Base-by-base conservation (phyloP, 1,140 invertebrate genomes). In the Drosophila chauvacae region DNA sequence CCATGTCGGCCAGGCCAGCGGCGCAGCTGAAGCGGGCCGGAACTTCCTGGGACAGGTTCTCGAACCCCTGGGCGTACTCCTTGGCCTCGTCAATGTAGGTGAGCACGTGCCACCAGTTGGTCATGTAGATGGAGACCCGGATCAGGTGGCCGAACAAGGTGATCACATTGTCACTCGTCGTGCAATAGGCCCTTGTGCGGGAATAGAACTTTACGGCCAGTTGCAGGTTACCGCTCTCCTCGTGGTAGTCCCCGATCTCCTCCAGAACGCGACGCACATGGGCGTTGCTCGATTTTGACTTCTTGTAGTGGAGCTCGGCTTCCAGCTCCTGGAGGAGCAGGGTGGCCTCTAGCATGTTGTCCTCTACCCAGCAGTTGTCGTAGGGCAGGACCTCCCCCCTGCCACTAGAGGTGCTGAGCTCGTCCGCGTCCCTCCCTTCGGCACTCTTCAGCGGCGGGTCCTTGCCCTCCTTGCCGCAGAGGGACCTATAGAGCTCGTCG, bases 11-110 rank as follows among this genome's bases (percentile, higher is more conserved):
- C 64, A 87, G 35, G 0, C 84, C 84, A 2, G 84, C 72, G 1
- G 80, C 84, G 42, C 84, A 87, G 48, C 62, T 87, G 1, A 87
- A 59, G 0, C 70, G 69, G 11, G 51, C 35, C 0, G 84, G 84
- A 23, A 87, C 84, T 2, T 58, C 35, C 5, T 45, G 53, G 0
- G 55, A 26, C 3, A 87, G 61, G 18, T 58, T 57, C 4, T 63
- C 63, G 18, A 68, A 87, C 0, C 84, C 84, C 11, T 39, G 20
- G 1, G 84, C 72, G 18, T 87, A 87, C 35, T 87, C 72, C 10
- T 84, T 87, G 62, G 80, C 84, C 61, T 87, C 84, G 9, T 87
- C 84, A 10, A 88, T 80, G 41, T 88, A 87, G 65, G 80, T 80
- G 41, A 87, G 73, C 10, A 87, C 84, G 9, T 88, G 76, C 84